These are phyloP conservation scores for Orius laevigatus DNA, from an alignment of 1,140 invertebrate genomes.

Conservation along the genomic window DNA sequence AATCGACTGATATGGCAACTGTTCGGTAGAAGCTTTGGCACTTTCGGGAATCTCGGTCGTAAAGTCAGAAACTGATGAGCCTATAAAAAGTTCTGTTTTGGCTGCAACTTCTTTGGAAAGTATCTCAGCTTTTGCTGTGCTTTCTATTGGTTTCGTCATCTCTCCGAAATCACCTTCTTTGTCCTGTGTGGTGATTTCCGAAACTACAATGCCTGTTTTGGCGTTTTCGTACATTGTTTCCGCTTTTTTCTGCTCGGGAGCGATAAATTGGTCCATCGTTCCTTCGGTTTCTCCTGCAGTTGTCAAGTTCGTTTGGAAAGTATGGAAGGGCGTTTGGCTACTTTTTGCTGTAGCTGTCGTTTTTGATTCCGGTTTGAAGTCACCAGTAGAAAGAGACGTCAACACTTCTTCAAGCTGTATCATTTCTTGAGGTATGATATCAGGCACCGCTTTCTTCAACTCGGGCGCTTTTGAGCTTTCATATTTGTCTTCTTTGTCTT, in stretches of 20 bases:
- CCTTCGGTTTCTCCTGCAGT: slow-evolving; percentile 19
- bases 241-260: slow-evolving; percentile 19
- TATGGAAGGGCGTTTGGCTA: slow-evolving; percentile 16
- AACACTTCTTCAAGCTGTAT: slow-evolving; percentile 24
- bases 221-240: slow-evolving; percentile 19
- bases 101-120: slow-evolving; percentile 23
- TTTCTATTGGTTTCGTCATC: slow-evolving; percentile 20
- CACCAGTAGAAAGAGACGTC: slow-evolving; percentile 15
- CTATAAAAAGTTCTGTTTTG: slow-evolving; percentile 17
- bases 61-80: slow-evolving; percentile 14
- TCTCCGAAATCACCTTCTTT: slow-evolving; percentile 18
- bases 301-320: slow-evolving; percentile 18
- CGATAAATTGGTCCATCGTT: slow-evolving; percentile 16
- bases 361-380: slow-evolving; percentile 11
- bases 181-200: slow-evolving; percentile 22
- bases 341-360: slow-evolving; percentile 11
- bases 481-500: slow-evolving; percentile 24
- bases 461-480: slow-evolving; percentile 6
- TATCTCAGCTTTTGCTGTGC: slow-evolving; percentile 23
- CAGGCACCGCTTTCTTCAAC: slow-evolving; percentile 17
- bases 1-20: slow-evolving; percentile 19
- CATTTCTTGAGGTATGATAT: slow-evolving; percentile 16
- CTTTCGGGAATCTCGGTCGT: slow-evolving; percentile 3
- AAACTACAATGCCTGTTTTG: slow-evolving; percentile 22
- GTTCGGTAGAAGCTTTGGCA: slow-evolving; percentile 14